phyloP scores from a whole-genome alignment of 2,797 vertebrate genomes.

The Thripadectes ignobilis region DNA sequence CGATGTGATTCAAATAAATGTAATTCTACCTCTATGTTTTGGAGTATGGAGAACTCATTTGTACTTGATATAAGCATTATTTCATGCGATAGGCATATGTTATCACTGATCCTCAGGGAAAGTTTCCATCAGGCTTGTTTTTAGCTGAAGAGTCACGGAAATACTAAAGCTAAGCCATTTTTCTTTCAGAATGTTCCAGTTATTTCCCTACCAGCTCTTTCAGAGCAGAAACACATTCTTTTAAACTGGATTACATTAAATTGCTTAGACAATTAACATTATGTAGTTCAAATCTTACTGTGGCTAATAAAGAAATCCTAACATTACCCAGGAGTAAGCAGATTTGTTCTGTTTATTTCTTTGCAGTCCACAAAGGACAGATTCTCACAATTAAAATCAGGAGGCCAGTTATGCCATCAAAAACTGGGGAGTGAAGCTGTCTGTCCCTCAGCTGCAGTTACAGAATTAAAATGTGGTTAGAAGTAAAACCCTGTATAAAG shows the following conservation, averaged over 20 bases:
- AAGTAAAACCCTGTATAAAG: background rate
- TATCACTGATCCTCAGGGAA: background rate
- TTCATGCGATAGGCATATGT: background rate
- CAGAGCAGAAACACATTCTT: background rate
- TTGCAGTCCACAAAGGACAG: background rate
- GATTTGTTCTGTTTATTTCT: background rate
- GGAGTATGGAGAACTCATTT: background rate
- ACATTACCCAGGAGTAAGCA: background rate
- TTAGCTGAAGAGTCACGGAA: background rate
- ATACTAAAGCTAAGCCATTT: background rate
- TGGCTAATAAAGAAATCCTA: background rate
- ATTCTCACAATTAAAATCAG: background rate
- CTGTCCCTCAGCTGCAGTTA: background rate
- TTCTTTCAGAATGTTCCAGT: background rate
- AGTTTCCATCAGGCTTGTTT: background rate
- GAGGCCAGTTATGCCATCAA: background rate
- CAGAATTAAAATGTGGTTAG: background rate
- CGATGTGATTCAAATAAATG: background rate
- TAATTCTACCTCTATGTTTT: background rate
- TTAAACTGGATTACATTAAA: background rate
- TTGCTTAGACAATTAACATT: background rate
- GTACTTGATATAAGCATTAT: background rate
- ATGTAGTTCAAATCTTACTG: background rate
- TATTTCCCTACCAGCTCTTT: background rate
- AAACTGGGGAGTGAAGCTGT: background rate